Evolutionary conservation across 2,797 vertebrate genomes (phyloP), one percentile per base, ranked within the genome.

Genomic region (Valencia hispanica): DNA sequence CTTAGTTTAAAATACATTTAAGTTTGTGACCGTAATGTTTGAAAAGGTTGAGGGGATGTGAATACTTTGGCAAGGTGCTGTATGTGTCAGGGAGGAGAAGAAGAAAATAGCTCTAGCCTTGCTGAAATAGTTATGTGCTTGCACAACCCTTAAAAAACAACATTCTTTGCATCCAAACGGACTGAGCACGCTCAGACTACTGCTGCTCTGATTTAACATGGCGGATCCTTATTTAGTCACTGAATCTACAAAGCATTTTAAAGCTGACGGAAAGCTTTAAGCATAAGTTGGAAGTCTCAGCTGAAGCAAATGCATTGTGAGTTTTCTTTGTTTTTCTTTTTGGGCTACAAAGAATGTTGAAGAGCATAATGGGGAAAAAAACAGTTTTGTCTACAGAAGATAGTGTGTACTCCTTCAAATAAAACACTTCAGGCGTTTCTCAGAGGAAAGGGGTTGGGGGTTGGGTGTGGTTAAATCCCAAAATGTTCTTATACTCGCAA

Each of bases 371-470:
- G 79, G 79, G 85, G 72, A 84, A 75, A 79, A 78, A 79, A 17
- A 48, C 69, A 73, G 93, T 93, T 95, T 91, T 91, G 93, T 93
- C 94, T 93, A 83, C 57, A 34, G 68, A 61, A 78, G 84, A 91
- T 83, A 89, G 70, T 3, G 18, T 79, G 79, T 79, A 43, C 86
- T 84, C 6, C 0, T 30, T 70, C 65, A 76, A 84, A 75, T 79
- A 78, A 79, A 84, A 89, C 82, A 87, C 59, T 50, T 68, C 15
- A 78, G 39, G n/a, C 9, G 47, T 55, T 88, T 90, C 73, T 87
- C 87, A 85, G 74, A 71, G 59, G 68, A n/a, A 77, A 77, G 66
- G 65, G 25, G 72, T n/a, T n/a, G 25, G 76, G 10, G 59, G 74
- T 30, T 22, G 36, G 36, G 55, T 53, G 36, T 36, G n/a, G n/a